Evolutionary conservation across 2,888 invertebrate genomes (phyloP).

Genomic region (Lumbricus terrestris): DNA sequence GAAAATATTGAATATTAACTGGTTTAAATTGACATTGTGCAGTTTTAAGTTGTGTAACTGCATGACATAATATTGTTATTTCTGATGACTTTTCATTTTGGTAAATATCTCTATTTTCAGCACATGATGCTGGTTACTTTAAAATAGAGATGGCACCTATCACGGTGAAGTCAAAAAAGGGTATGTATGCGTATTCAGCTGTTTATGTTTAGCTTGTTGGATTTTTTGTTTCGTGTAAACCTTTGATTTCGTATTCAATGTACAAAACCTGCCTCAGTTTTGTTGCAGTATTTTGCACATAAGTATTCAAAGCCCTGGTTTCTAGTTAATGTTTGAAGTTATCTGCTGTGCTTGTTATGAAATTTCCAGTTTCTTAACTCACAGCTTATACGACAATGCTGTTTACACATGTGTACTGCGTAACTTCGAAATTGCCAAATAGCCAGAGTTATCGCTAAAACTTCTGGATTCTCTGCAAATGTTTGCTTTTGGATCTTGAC

Average conservation of each 20-base stretch:
- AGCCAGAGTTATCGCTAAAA: neutral
- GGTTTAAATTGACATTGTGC: neutral
- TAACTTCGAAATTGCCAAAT: neutral
- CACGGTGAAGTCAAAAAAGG: constrained; percentile 75
- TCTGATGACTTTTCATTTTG: neutral
- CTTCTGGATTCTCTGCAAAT: no score
- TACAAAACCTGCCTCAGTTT: neutral
- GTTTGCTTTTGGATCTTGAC: no score
- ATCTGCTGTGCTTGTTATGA: neutral
- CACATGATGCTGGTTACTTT: constrained; percentile 83
- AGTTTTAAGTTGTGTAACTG: neutral
- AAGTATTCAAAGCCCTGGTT: neutral
- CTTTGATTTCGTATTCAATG: neutral
- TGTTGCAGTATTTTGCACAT: neutral
- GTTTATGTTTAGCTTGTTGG: neutral
- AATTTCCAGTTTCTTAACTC: neutral
- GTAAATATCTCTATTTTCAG: constrained; percentile 61
- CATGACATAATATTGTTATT: neutral
- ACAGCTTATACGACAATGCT: neutral
- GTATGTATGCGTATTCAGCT: constrained; percentile 49
- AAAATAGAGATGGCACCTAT: constrained; percentile 86
- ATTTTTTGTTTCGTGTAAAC: neutral
- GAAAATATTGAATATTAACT: neutral
- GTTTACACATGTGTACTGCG: neutral
- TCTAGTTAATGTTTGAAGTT: neutral